Conservation (phyloP, 1,140 invertebrate genomes). For the Saccostrea cuccullata region DNA sequence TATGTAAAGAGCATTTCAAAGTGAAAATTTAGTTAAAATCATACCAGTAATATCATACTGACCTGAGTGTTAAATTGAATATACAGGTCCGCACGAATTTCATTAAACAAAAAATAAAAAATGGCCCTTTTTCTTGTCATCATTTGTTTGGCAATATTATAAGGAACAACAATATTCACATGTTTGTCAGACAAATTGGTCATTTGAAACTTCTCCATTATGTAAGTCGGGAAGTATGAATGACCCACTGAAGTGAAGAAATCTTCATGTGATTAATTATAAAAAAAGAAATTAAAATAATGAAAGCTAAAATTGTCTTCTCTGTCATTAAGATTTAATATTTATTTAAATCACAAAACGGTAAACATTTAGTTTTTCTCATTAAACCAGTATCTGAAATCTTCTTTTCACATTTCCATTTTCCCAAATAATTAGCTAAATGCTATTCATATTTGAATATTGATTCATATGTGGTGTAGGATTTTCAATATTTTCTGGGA, state of each 20-base stretch:
- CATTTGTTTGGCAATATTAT: conserved; percentile 14
- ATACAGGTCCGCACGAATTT: conserved; percentile 1
- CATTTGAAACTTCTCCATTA: conserved; percentile 41
- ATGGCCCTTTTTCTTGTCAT: neutral
- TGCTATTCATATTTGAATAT: too few relatives aligned
- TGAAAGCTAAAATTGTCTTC: too few relatives aligned
- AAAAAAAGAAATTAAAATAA: neutral
- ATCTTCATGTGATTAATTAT: conserved; percentile 40
- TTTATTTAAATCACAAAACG: too few relatives aligned
- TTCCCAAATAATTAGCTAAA: neutral
- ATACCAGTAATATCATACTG: too few relatives aligned
- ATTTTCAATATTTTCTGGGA: too few relatives aligned
- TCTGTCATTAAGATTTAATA: too few relatives aligned
- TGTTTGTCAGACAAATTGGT: conserved; percentile 14
- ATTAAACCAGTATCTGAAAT: conserved; percentile 36
- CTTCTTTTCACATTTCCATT: conserved; percentile 51
- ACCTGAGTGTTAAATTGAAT: neutral
- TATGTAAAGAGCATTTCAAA: neutral
- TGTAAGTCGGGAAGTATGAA: conserved; percentile 30
- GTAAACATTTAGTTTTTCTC: too few relatives aligned
- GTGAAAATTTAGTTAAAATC: neutral
- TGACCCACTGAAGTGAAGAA: conserved; percentile 14
- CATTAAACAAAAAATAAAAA: neutral
- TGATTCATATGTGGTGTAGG: too few relatives aligned
- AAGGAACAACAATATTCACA: neutral